Base-by-base conservation (phyloP, 2,797 vertebrate species). In the Siniperca undulata region DNA sequence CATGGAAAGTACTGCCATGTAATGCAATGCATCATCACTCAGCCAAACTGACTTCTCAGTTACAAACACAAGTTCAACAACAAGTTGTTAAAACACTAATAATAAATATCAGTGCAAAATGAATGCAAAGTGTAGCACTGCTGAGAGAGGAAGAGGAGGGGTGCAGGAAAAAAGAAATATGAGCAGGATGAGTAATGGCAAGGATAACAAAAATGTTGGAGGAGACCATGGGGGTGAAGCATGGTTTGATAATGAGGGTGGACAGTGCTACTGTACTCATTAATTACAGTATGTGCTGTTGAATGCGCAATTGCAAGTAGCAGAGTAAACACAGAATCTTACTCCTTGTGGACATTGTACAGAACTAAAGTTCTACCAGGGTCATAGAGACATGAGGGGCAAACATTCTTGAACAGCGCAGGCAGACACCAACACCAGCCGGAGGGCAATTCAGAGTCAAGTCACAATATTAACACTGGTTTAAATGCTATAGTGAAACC, bases 401-500 rank as follows among this genome's bases (percentile, higher is more conserved):
- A 71, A 74, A 77, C 30, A 19, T 7, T 52, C 24, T 44, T 13
- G 7, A 59, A 70, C 38, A 50, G 38, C n/a, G n/a, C 50, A 65
- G 62, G 2, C 22, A 30, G 56, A 42, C 30, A 64, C 44, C 7
- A 53, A 9, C 40, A 73, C 1, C 48, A 48, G 62, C 75, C n/a
- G 1, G 27, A 69, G 61, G 62, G 61, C 22, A 30, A 78, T 53
- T 65, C 20, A 56, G 55, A 75, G 74, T 76, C 17, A 27, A 60
- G 36, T 36, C 77, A 53, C 48, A 67, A 12, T 53, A 69, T 55
- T 70, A 70, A 81, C 77, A 53, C 27, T 24, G 2, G 36, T 59
- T 22, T 60, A 61, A 52, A 66, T 71, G 59, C 58, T 83, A 17
- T 19, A 13, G 34, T 19, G 17, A 80, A 80, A 66, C 40, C 48